These are phyloP conservation scores for Caenorhabditis japonica DNA, from an alignment of 2,888 invertebrate genomes.

Conservation along the genomic window DNA sequence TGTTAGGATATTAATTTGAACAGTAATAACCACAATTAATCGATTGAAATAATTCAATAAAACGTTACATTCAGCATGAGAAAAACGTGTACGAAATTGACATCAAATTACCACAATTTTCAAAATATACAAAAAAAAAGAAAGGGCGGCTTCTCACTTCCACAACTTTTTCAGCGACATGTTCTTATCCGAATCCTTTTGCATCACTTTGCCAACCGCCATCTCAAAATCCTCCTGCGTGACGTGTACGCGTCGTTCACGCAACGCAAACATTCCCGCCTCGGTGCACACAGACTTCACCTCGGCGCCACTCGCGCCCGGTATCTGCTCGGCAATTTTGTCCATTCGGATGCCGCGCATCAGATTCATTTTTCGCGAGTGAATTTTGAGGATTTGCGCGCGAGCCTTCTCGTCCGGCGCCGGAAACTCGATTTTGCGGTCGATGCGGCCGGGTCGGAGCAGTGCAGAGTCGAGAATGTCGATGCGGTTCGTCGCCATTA, in stretches of 20 bases:
- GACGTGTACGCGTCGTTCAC: slow-evolving; percentile 97
- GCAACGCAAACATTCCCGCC: slow-evolving; percentile 98
- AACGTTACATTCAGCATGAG: too few species aligned
- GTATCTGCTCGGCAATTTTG: slow-evolving; percentile 99
- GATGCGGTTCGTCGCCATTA: slow-evolving; percentile 99
- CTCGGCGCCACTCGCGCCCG: slow-evolving; percentile 98
- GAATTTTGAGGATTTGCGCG: slow-evolving; percentile 96
- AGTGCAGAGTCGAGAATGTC: slow-evolving; percentile 98
- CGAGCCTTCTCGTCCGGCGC: slow-evolving; percentile 99
- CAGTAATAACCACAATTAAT: too few species aligned
- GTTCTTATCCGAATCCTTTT: slow-evolving; percentile 99
- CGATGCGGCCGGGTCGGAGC: slow-evolving; percentile 96
- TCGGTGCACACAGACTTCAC: slow-evolving; percentile 99
- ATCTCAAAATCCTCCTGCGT: slow-evolving; percentile 99
- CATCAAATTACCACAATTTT: too few species aligned
- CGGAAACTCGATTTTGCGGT: slow-evolving; percentile 99
- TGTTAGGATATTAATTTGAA: slow-evolving; percentile 37
- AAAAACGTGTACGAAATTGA: too few species aligned
- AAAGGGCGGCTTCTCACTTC: slow-evolving; percentile 90
- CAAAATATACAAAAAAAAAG: slow-evolving; percentile 6
- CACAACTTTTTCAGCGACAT: slow-evolving; percentile 99
- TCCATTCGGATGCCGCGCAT: slow-evolving; percentile 97
- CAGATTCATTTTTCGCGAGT: slow-evolving; percentile 98
- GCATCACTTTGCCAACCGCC: slow-evolving; percentile 99
- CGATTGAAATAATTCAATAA: too few species aligned